phyloP scores from a whole-genome alignment of 2,113 vertebrate species.

The Protobothrops mucrosquamatus region DNA sequence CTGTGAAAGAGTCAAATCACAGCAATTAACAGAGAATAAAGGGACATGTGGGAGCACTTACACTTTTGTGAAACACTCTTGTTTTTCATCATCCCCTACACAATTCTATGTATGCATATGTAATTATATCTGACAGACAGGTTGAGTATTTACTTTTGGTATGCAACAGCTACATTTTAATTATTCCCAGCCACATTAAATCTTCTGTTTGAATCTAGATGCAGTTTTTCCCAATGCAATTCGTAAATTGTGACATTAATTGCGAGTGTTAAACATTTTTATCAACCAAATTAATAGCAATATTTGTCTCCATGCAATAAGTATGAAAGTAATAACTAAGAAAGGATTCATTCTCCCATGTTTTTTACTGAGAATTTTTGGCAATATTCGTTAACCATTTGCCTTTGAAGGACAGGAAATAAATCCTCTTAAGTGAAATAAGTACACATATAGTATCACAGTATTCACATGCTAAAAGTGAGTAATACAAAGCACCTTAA shows the following conservation, averaged over 20 bases:
- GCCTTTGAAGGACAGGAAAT: background rate
- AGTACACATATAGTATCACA: background rate
- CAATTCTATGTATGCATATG: slow-evolving; percentile 2
- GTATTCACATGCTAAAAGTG: background rate
- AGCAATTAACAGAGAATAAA: slow-evolving; percentile 44
- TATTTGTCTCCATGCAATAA: background rate
- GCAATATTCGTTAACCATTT: background rate
- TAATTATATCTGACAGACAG: background rate
- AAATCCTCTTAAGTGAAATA: background rate
- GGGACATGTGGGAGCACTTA: slow-evolving; percentile 16
- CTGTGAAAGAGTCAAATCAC: slow-evolving; percentile 41
- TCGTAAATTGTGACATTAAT: background rate
- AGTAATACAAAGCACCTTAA: background rate
- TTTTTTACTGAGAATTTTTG: background rate
- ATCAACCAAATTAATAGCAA: background rate
- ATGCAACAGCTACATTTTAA: background rate
- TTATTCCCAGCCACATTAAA: slow-evolving; percentile 3
- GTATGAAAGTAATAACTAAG: background rate
- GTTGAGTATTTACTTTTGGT: background rate
- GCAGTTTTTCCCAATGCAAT: background rate
- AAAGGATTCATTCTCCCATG: background rate
- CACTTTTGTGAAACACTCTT: slow-evolving; percentile 32
- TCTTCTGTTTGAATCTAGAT: background rate
- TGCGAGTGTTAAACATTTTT: background rate
- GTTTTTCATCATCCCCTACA: slow-evolving; percentile 26